Evolutionary conservation across 1,140 invertebrate species (phyloP), one percentile per base, ranked within the genome.

Genomic region (Gonioctena quinquepunctata): DNA sequence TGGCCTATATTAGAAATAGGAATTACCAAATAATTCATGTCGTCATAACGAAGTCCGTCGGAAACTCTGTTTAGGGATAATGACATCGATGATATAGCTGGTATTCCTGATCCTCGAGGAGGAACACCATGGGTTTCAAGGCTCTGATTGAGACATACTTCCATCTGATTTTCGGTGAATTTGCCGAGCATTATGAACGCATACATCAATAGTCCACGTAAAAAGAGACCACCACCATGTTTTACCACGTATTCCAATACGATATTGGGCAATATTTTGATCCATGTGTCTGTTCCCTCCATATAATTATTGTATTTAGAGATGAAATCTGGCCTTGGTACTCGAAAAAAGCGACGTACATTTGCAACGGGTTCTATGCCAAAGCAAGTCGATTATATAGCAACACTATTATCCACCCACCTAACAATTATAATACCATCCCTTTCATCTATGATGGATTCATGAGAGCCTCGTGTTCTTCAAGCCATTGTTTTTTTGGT

Each of bases 61-160:
- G 64, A 26, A 13, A 56, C 64, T 66, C 64, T 56, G n/a, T 66
- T 66, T 66, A 52, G 52, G 3, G 48, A 54, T 66, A 42, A n/a
- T 42, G 33, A n/a, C 33, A 42, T 42, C 33, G 13, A 13, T 42
- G 33, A 42, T 42, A 11, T 42, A 42, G 33, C 13, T 42, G 33
- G 33, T 42, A 11, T 42, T 42, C 33, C 33, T 42, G 33, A n/a
- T n/a, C n/a, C n/a, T n/a, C n/a, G n/a, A 42, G 33, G 33, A 2
- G 33, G 33, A 42, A 42, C 33, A 42, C 13, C 13, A 42, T 42
- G 33, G 16, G 33, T n/a, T 42, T 42, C 11, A 42, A 42, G 33
- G 22, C 25, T 66, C 50, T 54, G 56, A 56, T 66, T 62, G 66
- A 49, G 28, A 63, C 18, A 68, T 23, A 25, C 22, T 63, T 42